A percentile compares a stretch with the other conserved stretches of the same genome.
Conservation (phyloP, 2,888 invertebrate species). For the Eudemis profundana region DNA sequence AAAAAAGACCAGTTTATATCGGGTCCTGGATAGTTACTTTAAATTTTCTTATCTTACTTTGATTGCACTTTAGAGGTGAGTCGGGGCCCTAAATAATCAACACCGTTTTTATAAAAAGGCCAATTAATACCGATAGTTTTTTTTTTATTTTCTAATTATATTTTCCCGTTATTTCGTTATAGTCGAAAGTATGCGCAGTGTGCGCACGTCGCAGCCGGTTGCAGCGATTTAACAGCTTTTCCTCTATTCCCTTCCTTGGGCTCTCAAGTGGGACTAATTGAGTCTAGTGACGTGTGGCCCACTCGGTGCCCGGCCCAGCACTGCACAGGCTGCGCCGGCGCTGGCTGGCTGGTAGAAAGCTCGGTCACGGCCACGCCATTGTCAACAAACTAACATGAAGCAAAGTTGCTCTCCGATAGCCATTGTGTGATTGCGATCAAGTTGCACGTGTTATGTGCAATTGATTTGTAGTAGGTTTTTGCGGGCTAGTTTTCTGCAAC, state of each 20-base stretch:
- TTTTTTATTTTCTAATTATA: no score
- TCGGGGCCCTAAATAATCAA: no score
- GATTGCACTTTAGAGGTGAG: no score
- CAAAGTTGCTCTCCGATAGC: slow-evolving; percentile 21
- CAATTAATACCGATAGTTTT: no score
- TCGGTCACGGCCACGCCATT: slow-evolving; percentile 53
- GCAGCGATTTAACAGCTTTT: slow-evolving; percentile 7
- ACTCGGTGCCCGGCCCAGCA: slow-evolving; percentile 12
- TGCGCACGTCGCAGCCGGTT: slow-evolving; percentile 40
- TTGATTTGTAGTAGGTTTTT: neutral
- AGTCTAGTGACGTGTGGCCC: slow-evolving; percentile 13
- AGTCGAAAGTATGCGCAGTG: neutral
- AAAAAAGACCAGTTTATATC: no score
- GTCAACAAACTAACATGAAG: slow-evolving; percentile 13
- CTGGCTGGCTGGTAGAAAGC: slow-evolving; percentile 53
- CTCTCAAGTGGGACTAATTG: neutral
- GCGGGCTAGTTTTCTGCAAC: no score
- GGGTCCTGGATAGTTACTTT: no score
- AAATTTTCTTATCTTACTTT: no score
- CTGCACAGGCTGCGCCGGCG: slow-evolving; percentile 33
- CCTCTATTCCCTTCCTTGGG: neutral
- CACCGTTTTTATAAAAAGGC: no score
- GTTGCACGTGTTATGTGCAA: neutral
- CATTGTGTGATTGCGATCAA: slow-evolving; percentile 14
- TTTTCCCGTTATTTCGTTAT: no score